These are phyloP conservation scores for Drosophila suzukii DNA, from an alignment of 1,140 invertebrate genomes.

Conservation along the genomic window DNA sequence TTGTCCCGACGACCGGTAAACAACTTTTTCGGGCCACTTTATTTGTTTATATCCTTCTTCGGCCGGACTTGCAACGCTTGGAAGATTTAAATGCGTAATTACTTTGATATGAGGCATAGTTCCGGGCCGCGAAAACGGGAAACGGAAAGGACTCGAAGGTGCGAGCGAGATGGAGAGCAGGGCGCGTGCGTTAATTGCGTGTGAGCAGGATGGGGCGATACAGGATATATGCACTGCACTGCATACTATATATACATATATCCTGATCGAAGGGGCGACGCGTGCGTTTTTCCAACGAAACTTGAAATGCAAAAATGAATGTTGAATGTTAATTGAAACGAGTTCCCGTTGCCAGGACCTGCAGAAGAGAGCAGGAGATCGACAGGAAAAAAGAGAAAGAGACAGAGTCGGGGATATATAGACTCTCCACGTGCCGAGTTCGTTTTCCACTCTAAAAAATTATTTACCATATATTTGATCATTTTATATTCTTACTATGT, in stretches of 20 bases:
- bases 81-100: conserved; percentile 82
- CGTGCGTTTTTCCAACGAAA: conserved; percentile 65
- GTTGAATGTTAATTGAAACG: conserved; percentile 73
- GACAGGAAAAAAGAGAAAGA: too few species aligned
- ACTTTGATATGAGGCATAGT: conserved; percentile 81
- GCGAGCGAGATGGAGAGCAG: conserved; percentile 48
- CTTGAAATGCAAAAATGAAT: conserved; percentile 73
- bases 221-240: conserved; percentile 15
- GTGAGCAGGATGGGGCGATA: background rate
- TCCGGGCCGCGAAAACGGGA: conserved; percentile 57
- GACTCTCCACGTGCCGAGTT: conserved; percentile 13
- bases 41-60: conserved; percentile 49
- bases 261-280: conserved; percentile 11
- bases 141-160: conserved; percentile 31
- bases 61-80: conserved; percentile 62
- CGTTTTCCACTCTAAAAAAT: conserved; percentile 2
- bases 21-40: conserved; percentile 29
- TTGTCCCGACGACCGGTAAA: conserved; percentile 46
- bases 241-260: background rate
- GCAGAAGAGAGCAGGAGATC: background rate
- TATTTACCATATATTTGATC: background rate
- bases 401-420: background rate
- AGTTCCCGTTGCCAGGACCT: conserved; percentile 64
- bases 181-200: conserved; percentile 1
- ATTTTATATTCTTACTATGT: too few species aligned